Evolutionary conservation across 2,797 vertebrate genomes (phyloP).

Genomic region (Dipus sagitta): DNA sequence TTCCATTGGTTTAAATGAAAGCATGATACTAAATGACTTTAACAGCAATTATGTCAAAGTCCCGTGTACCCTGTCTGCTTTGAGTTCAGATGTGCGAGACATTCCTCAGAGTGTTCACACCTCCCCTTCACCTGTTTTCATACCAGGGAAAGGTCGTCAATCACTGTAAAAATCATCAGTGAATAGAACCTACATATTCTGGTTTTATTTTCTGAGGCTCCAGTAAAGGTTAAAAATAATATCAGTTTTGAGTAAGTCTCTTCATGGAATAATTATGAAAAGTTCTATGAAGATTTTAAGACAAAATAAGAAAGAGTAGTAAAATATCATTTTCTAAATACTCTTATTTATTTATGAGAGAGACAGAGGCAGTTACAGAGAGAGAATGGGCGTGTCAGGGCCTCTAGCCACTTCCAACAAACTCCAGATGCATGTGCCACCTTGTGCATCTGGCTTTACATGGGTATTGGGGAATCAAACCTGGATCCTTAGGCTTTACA

Average conservation of each 20-base stretch:
- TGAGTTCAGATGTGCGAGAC: background rate
- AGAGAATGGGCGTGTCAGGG: too few relatives aligned
- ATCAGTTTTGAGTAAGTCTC: background rate
- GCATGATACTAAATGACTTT: background rate
- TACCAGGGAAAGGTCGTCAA: background rate
- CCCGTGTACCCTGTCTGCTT: background rate
- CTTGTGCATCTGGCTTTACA: too few relatives aligned
- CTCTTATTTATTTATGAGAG: too few relatives aligned
- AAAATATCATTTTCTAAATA: too few relatives aligned
- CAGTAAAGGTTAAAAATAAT: background rate
- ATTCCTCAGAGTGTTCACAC: background rate
- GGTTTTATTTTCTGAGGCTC: background rate
- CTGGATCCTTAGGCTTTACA: too few relatives aligned
- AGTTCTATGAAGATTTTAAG: constrained; percentile 8
- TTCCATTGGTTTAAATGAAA: constrained; percentile 14
- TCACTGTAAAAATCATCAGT: background rate
- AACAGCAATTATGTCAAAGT: background rate
- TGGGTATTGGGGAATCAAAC: too few relatives aligned
- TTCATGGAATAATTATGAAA: background rate
- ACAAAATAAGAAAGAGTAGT: constrained; percentile 16
- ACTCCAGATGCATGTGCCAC: too few relatives aligned
- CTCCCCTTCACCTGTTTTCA: background rate
- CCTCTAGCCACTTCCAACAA: too few relatives aligned
- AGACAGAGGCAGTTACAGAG: too few relatives aligned
- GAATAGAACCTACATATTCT: background rate